Conservation (phyloP, 2,113 vertebrate species). For the Noturus placidus region DNA sequence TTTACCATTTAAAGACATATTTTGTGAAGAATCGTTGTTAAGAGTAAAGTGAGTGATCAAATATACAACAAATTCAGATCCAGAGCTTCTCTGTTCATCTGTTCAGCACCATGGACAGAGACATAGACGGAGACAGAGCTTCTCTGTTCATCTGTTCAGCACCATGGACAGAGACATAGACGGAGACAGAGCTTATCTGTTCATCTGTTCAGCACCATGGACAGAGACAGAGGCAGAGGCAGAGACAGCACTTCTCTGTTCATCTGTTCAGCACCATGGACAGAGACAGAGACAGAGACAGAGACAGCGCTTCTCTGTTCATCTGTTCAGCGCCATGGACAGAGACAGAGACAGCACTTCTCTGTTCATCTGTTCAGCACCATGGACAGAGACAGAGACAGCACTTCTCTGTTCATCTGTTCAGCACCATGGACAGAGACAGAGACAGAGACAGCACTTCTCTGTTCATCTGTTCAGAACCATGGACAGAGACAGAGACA, state of each 20-base stretch:
- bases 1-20: background rate
- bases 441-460: no score
- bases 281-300: no score
- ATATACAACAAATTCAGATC: background rate
- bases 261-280: background rate
- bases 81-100: no score
- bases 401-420: no score
- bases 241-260: no score
- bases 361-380: background rate
- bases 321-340: background rate
- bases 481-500: background rate
- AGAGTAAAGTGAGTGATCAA: background rate
- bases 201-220: background rate
- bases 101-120: constrained; percentile 5
- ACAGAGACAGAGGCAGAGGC: no score
- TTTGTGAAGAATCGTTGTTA: background rate
- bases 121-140: background rate
- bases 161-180: no score
- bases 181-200: background rate
- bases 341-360: no score
- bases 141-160: background rate
- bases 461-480: background rate
- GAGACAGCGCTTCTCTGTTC: no score
- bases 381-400: no score
- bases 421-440: constrained; percentile 8